Evolutionary conservation across 2,113 vertebrate genomes (phyloP), one percentile per base, ranked within the genome.

Genomic region (Uropsilus gracilis): DNA sequence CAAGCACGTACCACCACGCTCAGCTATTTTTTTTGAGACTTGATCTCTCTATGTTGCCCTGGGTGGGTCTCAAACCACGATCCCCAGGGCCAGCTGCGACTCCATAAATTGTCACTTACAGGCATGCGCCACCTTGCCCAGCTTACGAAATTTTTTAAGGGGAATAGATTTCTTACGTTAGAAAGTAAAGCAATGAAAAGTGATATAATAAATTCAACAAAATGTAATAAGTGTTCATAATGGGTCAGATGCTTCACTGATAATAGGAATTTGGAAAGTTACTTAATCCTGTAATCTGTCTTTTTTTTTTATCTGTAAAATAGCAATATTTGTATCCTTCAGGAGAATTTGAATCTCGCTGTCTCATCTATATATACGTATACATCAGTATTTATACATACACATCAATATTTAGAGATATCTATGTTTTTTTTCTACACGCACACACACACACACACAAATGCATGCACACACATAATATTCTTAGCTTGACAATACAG

Each of bases 231-330:
- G 8, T 42, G 5, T 61, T 20, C 3, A 3, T 78, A 73, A 24
- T 68, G 57, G 46, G n/a, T 71, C 14, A 20, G 12, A 14, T 73
- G 6, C 10, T 86, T 95, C 34, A 44, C 44, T 75, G 28, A 42
- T 10, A 71, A 30, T 20, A 13, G 53, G 64, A 37, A 30, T 82
- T 84, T 90, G 84, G 48, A 82, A 91, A 82, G 8, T 55, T 63
- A 22, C 17, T 63, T 64, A 57, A 86, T 50, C 26, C 72, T 22
- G 3, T 12, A 75, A 44, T 28, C 50, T 80, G 53, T 55, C 37
- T 89, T 75, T 89, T 89, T 75, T 89, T 6, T 72, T 90, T 46
- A 28, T 61, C 73, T 75, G 4, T 90, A 80, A 76, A 76, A 84
- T 46, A 44, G 5, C 16, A 64, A 1, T 63, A 53, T 94, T 77